Base-by-base conservation (phyloP, 2,113 vertebrate genomes). In the Brevimyrus niger region DNA sequence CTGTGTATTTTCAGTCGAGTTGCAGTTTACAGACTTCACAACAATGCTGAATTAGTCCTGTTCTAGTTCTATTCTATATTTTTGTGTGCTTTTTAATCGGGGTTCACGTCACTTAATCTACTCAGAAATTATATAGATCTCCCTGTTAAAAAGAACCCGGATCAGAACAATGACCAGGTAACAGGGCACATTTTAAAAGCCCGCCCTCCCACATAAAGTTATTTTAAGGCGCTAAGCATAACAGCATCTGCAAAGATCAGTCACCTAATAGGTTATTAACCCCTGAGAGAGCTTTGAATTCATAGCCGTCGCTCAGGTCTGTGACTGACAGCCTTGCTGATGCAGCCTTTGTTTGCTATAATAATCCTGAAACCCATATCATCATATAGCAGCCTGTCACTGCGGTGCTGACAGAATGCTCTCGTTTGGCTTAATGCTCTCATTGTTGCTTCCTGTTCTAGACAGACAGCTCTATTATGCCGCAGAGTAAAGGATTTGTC, bases 191-290 rank as follows among this genome's bases (percentile, higher is more conserved):
- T 38, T 76, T 76, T 17, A 42, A 38, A 76, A 73, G 27, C 0
- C 31, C n/a, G n/a, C n/a, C 58, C 58, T 0, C 58, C 23, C 8
- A 65, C 23, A 69, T 76, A 38, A 76, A 76, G 31, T 76, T 76
- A 19, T 76, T 76, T 76, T 76, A 76, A 76, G 73, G 15, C 0
- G 73, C 13, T 76, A 42, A 76, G 95, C 95, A 95, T 96, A 95
- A 96, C 96, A 97, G 98, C 91, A 97, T 98, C 99, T 98, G 98
- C 97, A 98, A 98, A 99, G 98, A 99, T 99, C 99, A 98, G 99
- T 99, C 96, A 99, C 97, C 97, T 97, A 97, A 97, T 98, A 98
- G 98, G 97, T 98, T 99, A 99, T 99, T 99, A 99, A 98, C 73
- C 73, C 73, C 73, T 42, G 73, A 80, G 73, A 38, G 73, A 80